Conservation (phyloP, 1,140 invertebrate species). For the Argopecten irradians region DNA sequence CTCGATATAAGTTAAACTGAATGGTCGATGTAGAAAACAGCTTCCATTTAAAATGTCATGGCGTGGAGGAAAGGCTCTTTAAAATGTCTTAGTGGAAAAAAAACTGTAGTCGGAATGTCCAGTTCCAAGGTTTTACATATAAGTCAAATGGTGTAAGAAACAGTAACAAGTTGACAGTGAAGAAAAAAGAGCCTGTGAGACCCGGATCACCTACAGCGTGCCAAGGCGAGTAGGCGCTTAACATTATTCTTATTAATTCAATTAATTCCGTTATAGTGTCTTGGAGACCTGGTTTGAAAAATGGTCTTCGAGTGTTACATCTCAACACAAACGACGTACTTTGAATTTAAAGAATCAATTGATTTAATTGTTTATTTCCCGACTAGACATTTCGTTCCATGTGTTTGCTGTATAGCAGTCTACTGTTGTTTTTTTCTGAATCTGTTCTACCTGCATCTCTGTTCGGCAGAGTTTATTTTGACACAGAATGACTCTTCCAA, state of each 20-base stretch:
- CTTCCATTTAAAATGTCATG: constrained; percentile 16
- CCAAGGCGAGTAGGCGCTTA: background rate
- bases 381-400: background rate
- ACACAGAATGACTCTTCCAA: too few relatives aligned
- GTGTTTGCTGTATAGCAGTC: background rate
- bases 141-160: background rate
- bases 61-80: background rate
- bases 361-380: constrained; percentile 12
- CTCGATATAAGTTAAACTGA: background rate
- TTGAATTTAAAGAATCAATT: constrained; percentile 12
- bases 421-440: background rate
- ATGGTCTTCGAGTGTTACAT: background rate
- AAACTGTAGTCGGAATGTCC: background rate
- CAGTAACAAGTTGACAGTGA: background rate
- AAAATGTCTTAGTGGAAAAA: background rate
- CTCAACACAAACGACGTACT: background rate
- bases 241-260: constrained; percentile 19
- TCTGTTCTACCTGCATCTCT: background rate
- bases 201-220: background rate
- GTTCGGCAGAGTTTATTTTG: too few relatives aligned
- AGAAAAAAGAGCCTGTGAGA: background rate
- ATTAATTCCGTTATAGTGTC: background rate
- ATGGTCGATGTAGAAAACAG: background rate
- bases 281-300: background rate
- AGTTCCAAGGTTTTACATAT: background rate